Base-by-base conservation (phyloP, 1,140 invertebrate genomes). In the Saccostrea cuccullata region DNA sequence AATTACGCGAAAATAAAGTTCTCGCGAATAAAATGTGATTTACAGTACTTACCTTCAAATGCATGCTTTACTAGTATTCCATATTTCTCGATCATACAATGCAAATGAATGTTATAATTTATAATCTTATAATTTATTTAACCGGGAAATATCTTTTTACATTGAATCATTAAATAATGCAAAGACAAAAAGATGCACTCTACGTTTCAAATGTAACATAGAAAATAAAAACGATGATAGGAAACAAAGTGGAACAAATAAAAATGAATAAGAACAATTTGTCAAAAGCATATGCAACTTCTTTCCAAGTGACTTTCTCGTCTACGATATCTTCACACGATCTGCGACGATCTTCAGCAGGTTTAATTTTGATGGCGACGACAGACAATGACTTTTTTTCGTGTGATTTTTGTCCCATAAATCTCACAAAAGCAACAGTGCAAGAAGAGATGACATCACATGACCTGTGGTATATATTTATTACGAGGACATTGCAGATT, bases 161-260 rank as follows among this genome's bases (percentile, higher is more conserved):
- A 36, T 36, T 0, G 30, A 36, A 36, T 0, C 30, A 36, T 36
- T 36, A 36, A 36, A 36, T 36, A 36, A 36, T 36, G 30, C 30
- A 36, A 36, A 36, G 30, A 36, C 30, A 36, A 36, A 36, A 36
- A 36, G 30, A 36, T 36, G 30, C 47, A 47, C 30, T 36, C 26
- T 77, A 77, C 30, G 70, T 77, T 30, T 30, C 1, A 36, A 12
- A 30, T 8, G 15, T 56, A 36, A 84, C 82, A 36, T 56, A 84
- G 15, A 84, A 23, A 84, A 55, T 84, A 23, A 84, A 84, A 84
- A 84, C 82, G 15, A 55, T 6, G 40, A 84, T 20, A 1, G 70
- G 70, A 77, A 77, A 12, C 23, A 77, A 36, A 36, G 70, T 77
- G 26, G 70, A 77, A 77, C 70, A 77, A 26, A 77, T 8, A 11